These are phyloP conservation scores for Saguinus oedipus DNA, from an alignment of 2,797 vertebrate species.

Conservation along the genomic window DNA sequence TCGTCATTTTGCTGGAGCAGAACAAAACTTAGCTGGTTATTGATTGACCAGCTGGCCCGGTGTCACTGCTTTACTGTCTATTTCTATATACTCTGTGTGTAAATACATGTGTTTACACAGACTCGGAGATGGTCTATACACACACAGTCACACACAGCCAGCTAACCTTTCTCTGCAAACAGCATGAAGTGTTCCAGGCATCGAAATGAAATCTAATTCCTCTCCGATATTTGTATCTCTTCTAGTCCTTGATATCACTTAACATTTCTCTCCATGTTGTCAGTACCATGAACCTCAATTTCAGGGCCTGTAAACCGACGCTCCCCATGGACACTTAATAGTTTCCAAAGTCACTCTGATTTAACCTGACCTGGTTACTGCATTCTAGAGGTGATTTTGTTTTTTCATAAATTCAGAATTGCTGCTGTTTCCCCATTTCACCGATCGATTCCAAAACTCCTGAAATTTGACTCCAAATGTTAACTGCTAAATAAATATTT, in stretches of 20 bases:
- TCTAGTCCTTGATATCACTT: not conserved
- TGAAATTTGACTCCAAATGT: not conserved
- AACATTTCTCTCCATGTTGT: not conserved
- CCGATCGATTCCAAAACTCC: not conserved
- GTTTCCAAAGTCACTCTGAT: constrained; percentile 41
- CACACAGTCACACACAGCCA: not conserved
- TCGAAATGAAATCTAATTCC: not conserved
- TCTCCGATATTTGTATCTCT: not conserved
- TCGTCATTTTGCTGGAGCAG: constrained; percentile 69
- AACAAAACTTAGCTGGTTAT: constrained; percentile 75
- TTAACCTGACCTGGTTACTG: constrained; percentile 46
- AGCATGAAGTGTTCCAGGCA: not conserved
- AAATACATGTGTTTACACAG: not conserved
- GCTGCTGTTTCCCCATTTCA: not conserved
- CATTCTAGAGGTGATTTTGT: constrained; percentile 25
- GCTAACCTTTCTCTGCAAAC: constrained; percentile 1
- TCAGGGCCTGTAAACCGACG: not conserved
- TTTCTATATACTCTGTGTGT: not conserved
- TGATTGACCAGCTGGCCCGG: constrained; percentile 55
- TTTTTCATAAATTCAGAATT: constrained; percentile 52
- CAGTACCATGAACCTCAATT: not conserved
- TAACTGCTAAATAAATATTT: not conserved
- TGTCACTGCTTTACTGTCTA: constrained; percentile 30
- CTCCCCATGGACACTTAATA: not conserved
- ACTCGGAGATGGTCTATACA: not conserved